Percentiles rank a stretch among this genome's conserved stretches.
These are phyloP conservation scores for Chymomyza procnemis DNA, from an alignment of 2,888 invertebrate species.

Conservation along the genomic window DNA sequence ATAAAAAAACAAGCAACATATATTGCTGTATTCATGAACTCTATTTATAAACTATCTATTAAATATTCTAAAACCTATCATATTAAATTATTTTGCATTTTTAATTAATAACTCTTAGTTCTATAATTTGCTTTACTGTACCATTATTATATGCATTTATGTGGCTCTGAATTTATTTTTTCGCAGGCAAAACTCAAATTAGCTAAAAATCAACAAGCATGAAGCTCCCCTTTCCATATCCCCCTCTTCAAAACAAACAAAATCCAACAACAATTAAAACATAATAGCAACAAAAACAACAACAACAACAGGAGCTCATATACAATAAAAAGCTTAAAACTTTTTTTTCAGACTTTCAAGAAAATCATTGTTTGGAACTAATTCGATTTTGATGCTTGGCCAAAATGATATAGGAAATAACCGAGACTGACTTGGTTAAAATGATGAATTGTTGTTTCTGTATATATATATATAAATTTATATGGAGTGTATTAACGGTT, in stretches of 20 bases:
- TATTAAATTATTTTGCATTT: background rate
- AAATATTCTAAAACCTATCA: no score
- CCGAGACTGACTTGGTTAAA: slow-evolving; percentile 48
- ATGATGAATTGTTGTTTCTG: slow-evolving; percentile 54
- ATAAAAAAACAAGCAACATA: no score
- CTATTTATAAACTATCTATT: no score
- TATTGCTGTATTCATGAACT: no score
- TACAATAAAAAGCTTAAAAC: background rate
- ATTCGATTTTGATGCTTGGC: slow-evolving; percentile 68
- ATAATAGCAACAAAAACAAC: background rate
- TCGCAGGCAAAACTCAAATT: slow-evolving; percentile 36
- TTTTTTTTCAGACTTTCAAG: background rate
- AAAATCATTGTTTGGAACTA: slow-evolving; percentile 65
- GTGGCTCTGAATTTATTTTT: background rate
- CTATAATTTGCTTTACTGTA: background rate
- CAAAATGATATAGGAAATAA: slow-evolving; percentile 57
- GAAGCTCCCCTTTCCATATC: slow-evolving; percentile 39
- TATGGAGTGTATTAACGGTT: slow-evolving; percentile 61
- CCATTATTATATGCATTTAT: background rate
- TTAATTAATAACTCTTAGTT: background rate
- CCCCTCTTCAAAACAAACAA: slow-evolving; percentile 23
- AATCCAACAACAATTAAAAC: background rate
- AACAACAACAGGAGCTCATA: background rate
- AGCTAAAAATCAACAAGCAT: slow-evolving; percentile 68
- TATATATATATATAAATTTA: background rate